Base-by-base conservation (phyloP, 2,888 invertebrate genomes). In the Hirtodrosophila cameraria region DNA sequence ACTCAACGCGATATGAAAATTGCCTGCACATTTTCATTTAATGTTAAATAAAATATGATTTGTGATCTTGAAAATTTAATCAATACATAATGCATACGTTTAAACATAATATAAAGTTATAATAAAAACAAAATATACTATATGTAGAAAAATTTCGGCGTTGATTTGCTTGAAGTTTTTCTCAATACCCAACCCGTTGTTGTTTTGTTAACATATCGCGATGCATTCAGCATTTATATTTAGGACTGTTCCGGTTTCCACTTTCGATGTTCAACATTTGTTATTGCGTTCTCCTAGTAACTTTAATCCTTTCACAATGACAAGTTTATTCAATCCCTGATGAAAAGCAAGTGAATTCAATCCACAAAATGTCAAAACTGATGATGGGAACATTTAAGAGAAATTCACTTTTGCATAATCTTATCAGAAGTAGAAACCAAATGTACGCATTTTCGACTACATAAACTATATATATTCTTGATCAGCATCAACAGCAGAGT, bases 61-160 rank as follows among this genome's bases (percentile, higher is more conserved):
- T 80, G 80, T 80, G 80, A 80, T 80, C 81, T 86, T 80, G 80
- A 77, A 86, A 86, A 60, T 73, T 73, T 80, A 54, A 83, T 77
- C 77, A 86, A 72, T 85, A 75, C 75, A 64, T 64, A 71, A 67
- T 68, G 54, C 62, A 65, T 80, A 83, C 71, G 60, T 75, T 75
- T 81, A 75, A 75, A 78, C 63, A 65, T 86, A 85, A 63, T 79
- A 75, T 81, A 55, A 68, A 65, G 41, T 58, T 57, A 64, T 35
- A 69, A 59, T 50, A 64, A 76, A 66, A 60, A 55, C 62, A 71
- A 75, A 58, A 62, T 75, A 42, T 63, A 43, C 63, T 78, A 57
- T 31, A 49, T 62, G 45, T 62, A 69, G 42, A 68, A 62, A 53
- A 69, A 65, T 73, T 78, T 65, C 52, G 57, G 87, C 87, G 67